Evolutionary conservation across 2,888 invertebrate species (phyloP), one percentile per base, ranked within the genome.

Genomic region (Piscicola geometra): DNA sequence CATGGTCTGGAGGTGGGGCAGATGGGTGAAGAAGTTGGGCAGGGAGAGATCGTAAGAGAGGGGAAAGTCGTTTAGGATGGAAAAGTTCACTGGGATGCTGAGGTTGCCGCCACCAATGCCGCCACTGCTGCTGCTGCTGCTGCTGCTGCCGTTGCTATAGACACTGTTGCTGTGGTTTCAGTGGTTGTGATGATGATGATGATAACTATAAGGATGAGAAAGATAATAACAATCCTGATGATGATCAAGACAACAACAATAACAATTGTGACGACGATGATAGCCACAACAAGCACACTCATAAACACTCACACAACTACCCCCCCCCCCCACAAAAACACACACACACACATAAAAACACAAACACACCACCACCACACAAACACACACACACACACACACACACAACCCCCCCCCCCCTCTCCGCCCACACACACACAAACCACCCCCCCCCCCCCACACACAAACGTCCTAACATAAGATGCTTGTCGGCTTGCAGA

Each of bases 1-100:
- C 83, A 92, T 90, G 79, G 90, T 90, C 79, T 93, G 88, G 67
- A 95, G 88, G 85, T 95, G 93, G 0, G 94, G 94, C 81, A 95
- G 87, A 83, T 93, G 92, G 83, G 92, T 91, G 84, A 90, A 92
- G 77, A 92, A 90, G 78, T 92, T 91, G 0, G 93, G 93, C 76
- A 91, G 86, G 77, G 91, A 89, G 66, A 93, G 80, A 72, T 82
- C 80, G 0, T 73, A 60, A 52, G 56, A 56, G 28, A 64, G n/a
- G 47, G 73, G 73, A 64, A 73, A 32, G 36, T 64, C 56, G n/a
- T 60, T 18, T 21, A 64, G 28, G 36, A 35, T 33, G 35, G 67
- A 35, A 32, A 67, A 30, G 67, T 21, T 33, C 30, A 15, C 33
- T 5, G 35, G 67, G 21, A 33, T 25, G 18, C 30, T 67, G 67